Percentiles rank a stretch among this genome's conserved stretches.
These are phyloP conservation scores for Tetranychus piercei DNA, from an alignment of 2,888 invertebrate genomes.

Conservation along the genomic window DNA sequence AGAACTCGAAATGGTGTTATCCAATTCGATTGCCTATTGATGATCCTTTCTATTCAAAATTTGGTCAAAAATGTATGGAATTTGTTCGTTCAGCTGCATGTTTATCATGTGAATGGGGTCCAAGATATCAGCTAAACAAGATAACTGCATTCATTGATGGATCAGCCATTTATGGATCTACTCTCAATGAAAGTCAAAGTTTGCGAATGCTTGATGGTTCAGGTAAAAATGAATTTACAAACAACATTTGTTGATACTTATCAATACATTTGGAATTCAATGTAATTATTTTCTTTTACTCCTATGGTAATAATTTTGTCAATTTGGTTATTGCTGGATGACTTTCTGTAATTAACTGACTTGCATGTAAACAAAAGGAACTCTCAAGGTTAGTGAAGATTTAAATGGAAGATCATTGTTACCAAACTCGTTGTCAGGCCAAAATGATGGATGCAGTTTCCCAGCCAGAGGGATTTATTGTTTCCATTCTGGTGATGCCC, in stretches of 20 bases:
- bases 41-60: constrained; percentile 22
- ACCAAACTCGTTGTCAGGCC: constrained; percentile 23
- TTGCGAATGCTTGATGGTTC: constrained; percentile 16
- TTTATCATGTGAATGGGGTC: constrained; percentile 21
- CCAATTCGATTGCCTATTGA: constrained; percentile 19
- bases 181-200: constrained; percentile 7
- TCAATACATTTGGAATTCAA: background rate
- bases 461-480: constrained; percentile 21
- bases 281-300: background rate
- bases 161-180: constrained; percentile 21
- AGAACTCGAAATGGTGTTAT: constrained; percentile 48
- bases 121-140: constrained; percentile 18
- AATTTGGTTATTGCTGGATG: no score
- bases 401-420: constrained; percentile 24
- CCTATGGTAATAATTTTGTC: no score
- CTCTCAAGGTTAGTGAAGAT: constrained; percentile 21
- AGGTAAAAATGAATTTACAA: background rate
- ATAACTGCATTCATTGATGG: constrained; percentile 21
- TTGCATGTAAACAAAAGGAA: no score
- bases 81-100: constrained; percentile 25
- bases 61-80: constrained; percentile 22
- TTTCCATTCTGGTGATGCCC: constrained; percentile 25
- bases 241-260: background rate
- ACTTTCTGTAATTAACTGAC: no score
- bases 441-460: constrained; percentile 22